Conservation (phyloP, 2,113 vertebrate species). For the Scomber colias region DNA sequence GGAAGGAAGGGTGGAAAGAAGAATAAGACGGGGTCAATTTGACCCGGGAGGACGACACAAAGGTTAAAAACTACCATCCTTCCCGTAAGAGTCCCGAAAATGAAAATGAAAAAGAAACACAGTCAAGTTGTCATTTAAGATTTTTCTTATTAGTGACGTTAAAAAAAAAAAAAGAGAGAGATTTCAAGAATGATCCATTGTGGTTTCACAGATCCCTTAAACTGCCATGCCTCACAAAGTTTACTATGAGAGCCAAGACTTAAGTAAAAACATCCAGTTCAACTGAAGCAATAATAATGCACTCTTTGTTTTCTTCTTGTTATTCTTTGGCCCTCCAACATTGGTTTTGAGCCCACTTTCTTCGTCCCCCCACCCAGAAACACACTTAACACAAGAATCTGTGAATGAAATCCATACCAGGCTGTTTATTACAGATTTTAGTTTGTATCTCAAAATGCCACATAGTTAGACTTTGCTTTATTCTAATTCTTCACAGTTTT, state of each 20-base stretch:
- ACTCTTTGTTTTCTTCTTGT: slow-evolving; percentile 37
- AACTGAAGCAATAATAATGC: slow-evolving; percentile 30
- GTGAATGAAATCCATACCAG: slow-evolving; percentile 8
- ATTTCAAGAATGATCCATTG: slow-evolving; percentile 1
- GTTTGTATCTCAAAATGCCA: no score
- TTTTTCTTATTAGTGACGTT: slow-evolving; percentile 7
- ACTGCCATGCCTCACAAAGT: slow-evolving; percentile 38
- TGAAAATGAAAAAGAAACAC: no score
- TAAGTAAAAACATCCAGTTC: slow-evolving; percentile 41
- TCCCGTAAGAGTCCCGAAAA: no score
- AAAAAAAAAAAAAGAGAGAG: neutral
- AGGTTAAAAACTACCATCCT: neutral
- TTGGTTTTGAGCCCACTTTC: slow-evolving; percentile 13
- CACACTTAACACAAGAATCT: slow-evolving; percentile 2
- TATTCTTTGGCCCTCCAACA: neutral
- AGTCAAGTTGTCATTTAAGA: neutral
- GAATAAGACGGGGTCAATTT: no score
- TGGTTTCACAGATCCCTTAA: slow-evolving; percentile 33
- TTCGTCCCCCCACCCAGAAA: neutral
- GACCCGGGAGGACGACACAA: no score
- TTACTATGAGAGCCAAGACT: neutral
- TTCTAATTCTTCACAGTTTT: neutral
- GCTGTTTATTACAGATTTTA: neutral
- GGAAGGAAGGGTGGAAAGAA: no score
- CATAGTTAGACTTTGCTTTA: neutral